phyloP scores from a whole-genome alignment of 2,888 invertebrate species.

The Teinopalpus imperialis region DNA sequence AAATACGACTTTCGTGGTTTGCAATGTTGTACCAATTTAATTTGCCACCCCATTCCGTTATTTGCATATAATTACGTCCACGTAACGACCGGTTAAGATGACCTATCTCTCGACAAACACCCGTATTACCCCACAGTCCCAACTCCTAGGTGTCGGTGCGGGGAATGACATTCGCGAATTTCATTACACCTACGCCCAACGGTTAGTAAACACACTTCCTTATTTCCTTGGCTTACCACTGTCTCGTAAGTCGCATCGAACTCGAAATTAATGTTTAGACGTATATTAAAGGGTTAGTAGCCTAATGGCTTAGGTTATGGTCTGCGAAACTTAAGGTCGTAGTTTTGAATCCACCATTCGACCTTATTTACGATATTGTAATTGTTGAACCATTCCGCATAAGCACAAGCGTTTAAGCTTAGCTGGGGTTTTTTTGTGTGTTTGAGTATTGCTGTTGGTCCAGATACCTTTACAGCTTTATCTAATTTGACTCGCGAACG shows the following conservation, averaged over 20 bases:
- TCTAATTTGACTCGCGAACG: no score
- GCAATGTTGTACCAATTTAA: background rate
- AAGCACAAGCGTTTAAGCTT: no score
- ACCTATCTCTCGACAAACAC: conserved; percentile 9
- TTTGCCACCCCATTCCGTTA: conserved; percentile 5
- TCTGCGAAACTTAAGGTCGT: no score
- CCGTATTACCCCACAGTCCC: background rate
- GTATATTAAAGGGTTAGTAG: no score
- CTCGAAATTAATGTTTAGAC: conserved; percentile 5
- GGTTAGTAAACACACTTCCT: conserved; percentile 17
- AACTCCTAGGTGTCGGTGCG: background rate
- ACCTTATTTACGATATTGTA: no score
- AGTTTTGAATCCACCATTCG: no score
- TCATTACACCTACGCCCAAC: conserved; percentile 21
- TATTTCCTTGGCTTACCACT: background rate
- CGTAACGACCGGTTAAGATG: conserved; percentile 4
- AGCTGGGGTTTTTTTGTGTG: no score
- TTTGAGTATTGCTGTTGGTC: no score
- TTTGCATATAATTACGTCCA: conserved; percentile 13
- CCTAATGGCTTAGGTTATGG: no score
- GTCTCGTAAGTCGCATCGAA: background rate
- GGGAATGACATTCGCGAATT: conserved; percentile 11
- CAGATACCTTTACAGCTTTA: no score
- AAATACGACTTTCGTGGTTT: no score
- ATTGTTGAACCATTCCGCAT: no score